Evolutionary conservation across 2,113 vertebrate species (phyloP).

Genomic region (Pycnonotus jocosus): DNA sequence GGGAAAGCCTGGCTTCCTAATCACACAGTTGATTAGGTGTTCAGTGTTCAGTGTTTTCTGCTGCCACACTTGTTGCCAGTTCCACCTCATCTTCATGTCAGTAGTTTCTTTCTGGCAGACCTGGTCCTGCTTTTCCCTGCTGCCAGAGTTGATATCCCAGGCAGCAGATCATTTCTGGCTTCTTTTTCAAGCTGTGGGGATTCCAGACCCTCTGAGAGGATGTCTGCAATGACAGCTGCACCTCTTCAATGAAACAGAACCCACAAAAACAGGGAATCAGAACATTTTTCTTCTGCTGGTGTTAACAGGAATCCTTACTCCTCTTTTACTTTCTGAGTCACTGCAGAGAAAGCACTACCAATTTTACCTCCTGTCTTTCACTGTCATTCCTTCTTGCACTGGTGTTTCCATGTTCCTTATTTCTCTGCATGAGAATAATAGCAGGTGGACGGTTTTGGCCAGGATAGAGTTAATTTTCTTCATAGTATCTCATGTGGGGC

Average conservation of each 20-base stretch:
- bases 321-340: neutral
- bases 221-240: neutral
- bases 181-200: neutral
- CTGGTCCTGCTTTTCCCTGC: neutral
- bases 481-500: neutral
- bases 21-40: neutral
- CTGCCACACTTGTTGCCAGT: neutral
- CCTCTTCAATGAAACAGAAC: neutral
- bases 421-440: neutral
- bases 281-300: neutral
- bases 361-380: neutral
- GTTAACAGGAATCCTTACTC: neutral
- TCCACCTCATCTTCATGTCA: neutral
- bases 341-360: neutral
- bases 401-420: neutral
- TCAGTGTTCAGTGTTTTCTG: neutral
- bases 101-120: neutral
- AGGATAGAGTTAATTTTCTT: neutral
- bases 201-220: neutral
- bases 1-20: neutral
- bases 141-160: neutral
- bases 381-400: neutral
- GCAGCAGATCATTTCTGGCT: neutral
- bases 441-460: neutral
- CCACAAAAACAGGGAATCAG: neutral